These are phyloP conservation scores for Ceratosolen solmsi DNA, from an alignment of 1,140 invertebrate species.

Conservation along the genomic window DNA sequence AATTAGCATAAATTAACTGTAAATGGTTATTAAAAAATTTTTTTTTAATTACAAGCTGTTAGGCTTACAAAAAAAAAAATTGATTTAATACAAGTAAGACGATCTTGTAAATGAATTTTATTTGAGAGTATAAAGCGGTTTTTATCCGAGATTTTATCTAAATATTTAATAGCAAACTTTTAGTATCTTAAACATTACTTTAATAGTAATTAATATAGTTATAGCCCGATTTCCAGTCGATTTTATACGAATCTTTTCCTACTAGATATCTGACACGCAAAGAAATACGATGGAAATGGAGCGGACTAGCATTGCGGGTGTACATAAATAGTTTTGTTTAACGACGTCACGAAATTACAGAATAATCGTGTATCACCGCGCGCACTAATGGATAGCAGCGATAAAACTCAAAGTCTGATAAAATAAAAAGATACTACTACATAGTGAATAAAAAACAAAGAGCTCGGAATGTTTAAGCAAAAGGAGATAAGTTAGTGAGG, in stretches of 20 bases:
- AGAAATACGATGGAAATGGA: background rate
- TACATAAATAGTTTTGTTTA: conserved; percentile 16
- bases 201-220: background rate
- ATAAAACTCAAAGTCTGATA: conserved; percentile 26
- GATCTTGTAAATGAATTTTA: background rate
- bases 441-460: background rate
- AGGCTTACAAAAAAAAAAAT: too few species aligned
- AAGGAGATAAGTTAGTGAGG: background rate
- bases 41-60: background rate
- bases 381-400: conserved; percentile 13
- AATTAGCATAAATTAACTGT: background rate
- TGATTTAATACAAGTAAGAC: background rate
- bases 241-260: background rate
- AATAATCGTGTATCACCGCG: conserved; percentile 26
- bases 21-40: background rate
- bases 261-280: background rate
- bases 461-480: conserved; percentile 3
- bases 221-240: background rate
- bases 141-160: too few species aligned
- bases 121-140: background rate
- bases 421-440: conserved; percentile 15
- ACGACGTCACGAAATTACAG: conserved; percentile 10
- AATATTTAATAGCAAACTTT: background rate
- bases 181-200: background rate
- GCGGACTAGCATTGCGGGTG: background rate